phyloP scores from a whole-genome alignment of 2,797 vertebrate species.

The Peromyscus aztecus region DNA sequence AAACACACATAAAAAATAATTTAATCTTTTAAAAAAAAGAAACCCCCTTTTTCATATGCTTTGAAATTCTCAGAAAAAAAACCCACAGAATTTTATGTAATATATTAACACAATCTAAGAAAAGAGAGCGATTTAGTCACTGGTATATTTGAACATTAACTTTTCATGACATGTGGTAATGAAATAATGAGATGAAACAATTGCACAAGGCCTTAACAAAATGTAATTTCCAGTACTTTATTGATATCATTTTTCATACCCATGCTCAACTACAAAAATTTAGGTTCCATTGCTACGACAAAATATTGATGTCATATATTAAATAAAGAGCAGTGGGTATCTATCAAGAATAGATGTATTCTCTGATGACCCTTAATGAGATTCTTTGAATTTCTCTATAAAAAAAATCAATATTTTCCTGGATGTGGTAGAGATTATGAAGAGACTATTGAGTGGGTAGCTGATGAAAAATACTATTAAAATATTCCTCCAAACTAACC shows the following conservation, averaged over 20 bases:
- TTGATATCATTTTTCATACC: conserved; percentile 43
- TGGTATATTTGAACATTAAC: conserved; percentile 26
- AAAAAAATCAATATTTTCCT: conserved; percentile 53
- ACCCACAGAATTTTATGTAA: neutral
- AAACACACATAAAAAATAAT: neutral
- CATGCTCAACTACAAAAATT: neutral
- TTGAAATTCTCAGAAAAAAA: conserved; percentile 10
- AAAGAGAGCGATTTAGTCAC: conserved; percentile 35
- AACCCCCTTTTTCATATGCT: neutral
- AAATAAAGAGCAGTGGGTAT: conserved; percentile 13
- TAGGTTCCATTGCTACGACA: conserved; percentile 40
- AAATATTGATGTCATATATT: conserved; percentile 55
- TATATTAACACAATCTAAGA: conserved; percentile 9
- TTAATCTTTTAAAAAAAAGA: neutral
- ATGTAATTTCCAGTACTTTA: conserved; percentile 50
- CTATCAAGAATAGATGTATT: conserved; percentile 25
- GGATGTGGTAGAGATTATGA: neutral
- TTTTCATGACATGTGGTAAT: conserved; percentile 38
- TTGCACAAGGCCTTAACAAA: neutral
- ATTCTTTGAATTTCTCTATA: neutral
- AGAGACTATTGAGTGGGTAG: conserved; percentile 26
- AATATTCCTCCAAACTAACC: neutral
- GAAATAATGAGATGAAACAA: conserved; percentile 8
- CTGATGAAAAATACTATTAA: conserved; percentile 25
- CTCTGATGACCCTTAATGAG: conserved; percentile 40